Conservation (phyloP, 2,888 invertebrate genomes). For the Stenurella melanura region DNA sequence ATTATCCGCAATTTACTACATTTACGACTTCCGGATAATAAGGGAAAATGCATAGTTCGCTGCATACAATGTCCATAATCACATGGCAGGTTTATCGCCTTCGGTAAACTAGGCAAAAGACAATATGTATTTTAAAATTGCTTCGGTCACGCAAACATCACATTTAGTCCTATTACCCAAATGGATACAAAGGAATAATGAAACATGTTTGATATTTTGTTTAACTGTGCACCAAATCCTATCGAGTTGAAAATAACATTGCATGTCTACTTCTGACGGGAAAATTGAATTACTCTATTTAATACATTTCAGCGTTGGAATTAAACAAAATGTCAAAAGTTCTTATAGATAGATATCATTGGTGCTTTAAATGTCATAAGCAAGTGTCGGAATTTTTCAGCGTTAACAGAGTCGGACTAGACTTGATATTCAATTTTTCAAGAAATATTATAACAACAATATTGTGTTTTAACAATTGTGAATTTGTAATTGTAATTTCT, state of each 20-base stretch:
- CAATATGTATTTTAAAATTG: neutral
- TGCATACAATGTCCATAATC: neutral
- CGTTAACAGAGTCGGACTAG: no score
- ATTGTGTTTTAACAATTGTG: no score
- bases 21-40: neutral
- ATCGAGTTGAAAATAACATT: neutral
- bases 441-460: no score
- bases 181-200: neutral
- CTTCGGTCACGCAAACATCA: constrained; percentile 12
- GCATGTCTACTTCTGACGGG: neutral
- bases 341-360: no score
- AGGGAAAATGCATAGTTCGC: neutral
- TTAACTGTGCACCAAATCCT: neutral
- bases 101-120: neutral
- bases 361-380: no score
- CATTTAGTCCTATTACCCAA: constrained; percentile 1
- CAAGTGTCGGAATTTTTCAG: no score
- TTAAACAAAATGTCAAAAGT: no score
- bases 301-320: no score
- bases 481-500: no score
- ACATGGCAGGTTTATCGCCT: neutral
- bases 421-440: no score
- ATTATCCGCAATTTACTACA: neutral
- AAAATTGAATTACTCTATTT: neutral
- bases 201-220: neutral